Evolutionary conservation across 2,888 invertebrate species (phyloP), one percentile per base, ranked within the genome.

Genomic region (Rosalia funebris): DNA sequence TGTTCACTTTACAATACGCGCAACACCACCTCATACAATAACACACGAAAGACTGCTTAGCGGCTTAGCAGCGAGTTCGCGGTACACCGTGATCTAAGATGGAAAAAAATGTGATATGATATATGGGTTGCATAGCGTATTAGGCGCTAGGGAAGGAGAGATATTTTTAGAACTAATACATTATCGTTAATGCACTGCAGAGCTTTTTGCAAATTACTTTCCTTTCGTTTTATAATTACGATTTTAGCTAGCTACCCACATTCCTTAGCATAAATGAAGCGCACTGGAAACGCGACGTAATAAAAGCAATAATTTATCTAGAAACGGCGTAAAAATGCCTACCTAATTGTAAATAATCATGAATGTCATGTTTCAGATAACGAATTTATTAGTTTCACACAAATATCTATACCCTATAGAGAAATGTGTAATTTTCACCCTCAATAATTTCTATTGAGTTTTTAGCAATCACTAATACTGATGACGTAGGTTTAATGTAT

Each of bases 51-150:
- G 55, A 64, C 64, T 64, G 60, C 34, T 32, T 55, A 41, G 41
- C 36, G 44, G 9, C 47, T 25, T 14, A 7, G 19, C 46, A 20
- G 37, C 31, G 39, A 46, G 53, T 57, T 60, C 54, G 63, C 63
- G 52, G 39, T 25, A 59, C 54, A 54, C 48, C 47, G 56, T 42
- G 61, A 59, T 63, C 60, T 55, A 54, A 60, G 47, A 57, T 61
- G 56, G 59, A 45, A 53, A 59, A 55, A 36, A 59, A 52, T 47
- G 48, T 54, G 60, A 57, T 60, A 52, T 60, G 65, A 60, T 57
- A 56, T 55, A 62, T 62, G 60, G 62, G 65, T 65, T 65, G 65
- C 65, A 65, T 65, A 65, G 57, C 44, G 37, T 53, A 55, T 57
- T 54, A 55, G 60, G 61, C 57, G 61, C 48, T 57, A 42, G 20